Conservation (phyloP, 2,888 invertebrate species). For the Eugnorisma glareosa region DNA sequence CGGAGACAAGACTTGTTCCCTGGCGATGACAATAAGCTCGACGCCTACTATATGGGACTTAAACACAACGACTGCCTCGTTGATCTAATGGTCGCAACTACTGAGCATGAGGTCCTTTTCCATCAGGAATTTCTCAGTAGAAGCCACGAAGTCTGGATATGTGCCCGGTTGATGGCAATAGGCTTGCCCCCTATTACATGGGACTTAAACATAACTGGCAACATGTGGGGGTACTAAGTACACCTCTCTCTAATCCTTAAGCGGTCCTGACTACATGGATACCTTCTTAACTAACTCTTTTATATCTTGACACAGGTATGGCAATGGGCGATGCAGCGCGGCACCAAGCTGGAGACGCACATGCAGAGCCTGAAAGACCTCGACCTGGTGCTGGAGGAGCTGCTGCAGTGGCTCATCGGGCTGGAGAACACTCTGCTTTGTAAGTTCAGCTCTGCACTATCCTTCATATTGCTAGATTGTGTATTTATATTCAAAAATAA, state of each 20-base stretch:
- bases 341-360: conserved; percentile 95
- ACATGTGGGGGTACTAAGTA: no score
- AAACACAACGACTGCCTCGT: no score
- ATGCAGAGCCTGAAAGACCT: conserved; percentile 96
- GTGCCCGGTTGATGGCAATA: background rate
- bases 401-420: conserved; percentile 97
- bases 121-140: no score
- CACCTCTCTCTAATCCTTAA: background rate
- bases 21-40: background rate
- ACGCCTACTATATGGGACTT: background rate
- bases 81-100: no score
- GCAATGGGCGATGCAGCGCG: conserved; percentile 97
- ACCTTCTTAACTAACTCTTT: background rate
- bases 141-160: no score
- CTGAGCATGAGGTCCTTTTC: no score
- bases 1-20: background rate
- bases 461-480: background rate
- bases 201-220: background rate
- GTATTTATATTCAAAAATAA: no score
- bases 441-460: conserved; percentile 73
- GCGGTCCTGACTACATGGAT: background rate
- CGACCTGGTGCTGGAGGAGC: conserved; percentile 97
- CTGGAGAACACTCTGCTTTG: conserved; percentile 95
- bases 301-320: conserved; percentile 87
- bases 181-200: background rate